A percentile compares a stretch with the other conserved stretches of the same genome.
Evolutionary conservation across 2,888 invertebrate genomes (phyloP).

Genomic region (Patella ulyssiponensis): DNA sequence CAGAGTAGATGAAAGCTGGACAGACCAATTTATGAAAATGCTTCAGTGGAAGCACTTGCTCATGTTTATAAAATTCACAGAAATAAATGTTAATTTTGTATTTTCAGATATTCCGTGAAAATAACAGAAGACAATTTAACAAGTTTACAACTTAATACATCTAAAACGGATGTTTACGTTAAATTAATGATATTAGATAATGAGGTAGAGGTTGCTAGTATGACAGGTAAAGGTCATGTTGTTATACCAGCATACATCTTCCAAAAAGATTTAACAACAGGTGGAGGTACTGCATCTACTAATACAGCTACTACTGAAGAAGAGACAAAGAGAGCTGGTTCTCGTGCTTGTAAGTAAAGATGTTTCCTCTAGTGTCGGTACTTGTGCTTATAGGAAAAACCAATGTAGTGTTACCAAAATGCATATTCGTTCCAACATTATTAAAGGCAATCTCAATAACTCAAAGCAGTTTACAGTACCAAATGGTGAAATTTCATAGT

Average conservation of each 20-base stretch:
- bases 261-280: constrained; percentile 60
- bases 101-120: constrained; percentile 66
- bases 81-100: background rate
- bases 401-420: no score
- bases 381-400: no score
- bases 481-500: no score
- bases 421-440: no score
- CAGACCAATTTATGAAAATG: no score
- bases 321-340: constrained; percentile 58
- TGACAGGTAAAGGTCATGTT: constrained; percentile 67
- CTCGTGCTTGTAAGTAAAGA: constrained; percentile 63
- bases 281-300: constrained; percentile 18
- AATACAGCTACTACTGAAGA: constrained; percentile 39
- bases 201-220: constrained; percentile 64
- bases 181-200: constrained; percentile 67
- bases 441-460: no score
- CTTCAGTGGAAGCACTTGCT: no score
- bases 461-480: no score
- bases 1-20: no score
- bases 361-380: no score
- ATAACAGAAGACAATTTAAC: constrained; percentile 68
- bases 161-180: constrained; percentile 69
- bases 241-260: constrained; percentile 70
- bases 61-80: no score
- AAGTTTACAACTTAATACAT: constrained; percentile 69